Conservation (phyloP, 1,140 invertebrate species). For the Chironomus striatipennis region DNA sequence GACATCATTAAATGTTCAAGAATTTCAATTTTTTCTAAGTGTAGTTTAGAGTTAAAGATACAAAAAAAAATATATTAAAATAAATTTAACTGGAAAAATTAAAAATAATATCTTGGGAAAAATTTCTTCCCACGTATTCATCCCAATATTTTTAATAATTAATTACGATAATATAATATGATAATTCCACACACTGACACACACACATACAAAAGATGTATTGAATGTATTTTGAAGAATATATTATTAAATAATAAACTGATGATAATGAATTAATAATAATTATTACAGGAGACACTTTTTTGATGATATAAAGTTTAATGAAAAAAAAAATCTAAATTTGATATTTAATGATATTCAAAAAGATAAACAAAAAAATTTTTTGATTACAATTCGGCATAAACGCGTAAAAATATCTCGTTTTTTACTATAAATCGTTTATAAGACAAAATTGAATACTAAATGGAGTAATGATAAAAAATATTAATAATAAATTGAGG, state of each 20-base stretch:
- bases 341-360: slow-evolving; percentile 14
- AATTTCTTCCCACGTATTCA: too few species aligned
- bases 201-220: neutral
- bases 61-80: too few species aligned
- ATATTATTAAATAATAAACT: neutral
- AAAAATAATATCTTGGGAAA: too few species aligned
- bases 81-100: too few species aligned
- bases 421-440: slow-evolving; percentile 15
- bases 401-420: neutral
- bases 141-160: too few species aligned
- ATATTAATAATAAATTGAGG: neutral
- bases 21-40: slow-evolving; percentile 15
- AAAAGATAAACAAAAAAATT: neutral
- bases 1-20: neutral
- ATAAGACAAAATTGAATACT: neutral
- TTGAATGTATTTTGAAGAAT: neutral
- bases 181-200: neutral
- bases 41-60: neutral
- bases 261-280: slow-evolving; percentile 9
- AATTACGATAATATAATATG: too few species aligned
- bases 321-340: slow-evolving; percentile 9
- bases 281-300: neutral
- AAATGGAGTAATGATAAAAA: too few species aligned
- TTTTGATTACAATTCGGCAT: slow-evolving; percentile 4
- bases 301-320: neutral